Evolutionary conservation across 1,140 invertebrate species (phyloP), one percentile per base, ranked within the genome.

Genomic region (Eumaeus atala): DNA sequence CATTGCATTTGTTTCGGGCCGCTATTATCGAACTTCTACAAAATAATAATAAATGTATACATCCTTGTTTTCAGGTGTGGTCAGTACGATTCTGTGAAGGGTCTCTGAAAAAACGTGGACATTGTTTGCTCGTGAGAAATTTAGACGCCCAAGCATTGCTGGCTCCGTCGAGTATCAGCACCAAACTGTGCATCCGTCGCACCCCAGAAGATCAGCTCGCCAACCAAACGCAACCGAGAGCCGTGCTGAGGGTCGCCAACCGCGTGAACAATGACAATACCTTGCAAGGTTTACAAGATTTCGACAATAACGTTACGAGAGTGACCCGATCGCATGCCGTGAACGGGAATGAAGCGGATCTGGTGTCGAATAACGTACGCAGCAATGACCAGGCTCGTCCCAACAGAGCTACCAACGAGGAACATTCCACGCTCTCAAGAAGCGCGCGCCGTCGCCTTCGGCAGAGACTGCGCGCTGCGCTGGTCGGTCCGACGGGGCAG

Each of bases 41-140:
- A n/a, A n/a, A n/a, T n/a, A n/a, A 9, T 17, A 44, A 3, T 17
- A 44, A 51, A 17, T 18, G 8, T 12, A 0, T 40, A 0, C 17
- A 34, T 35, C 49, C 49, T n/a, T 49, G 14, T 49, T 66, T 59
- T 12, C 55, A 86, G 83, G 83, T 86, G 10, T 84, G 78, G 77
- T 84, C 83, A 2, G 80, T 84, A 3, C 64, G 77, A 61, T 75
- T 78, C 9, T 86, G 83, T 49, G 80, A 86, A 61, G 83, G 83
- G 0, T 67, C 76, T 9, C 59, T 86, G 16, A 84, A 81, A 51
- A 84, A 82, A 60, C 77, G 80, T 28, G 77, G 78, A 0, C 78
- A 76, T 56, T 77, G 75, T 40, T 54, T 86, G 34, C 6, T 70
- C 0, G 70, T 82, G 18, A 68, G 38, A 12, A 78, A 75, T 0